phyloP scores from a whole-genome alignment of 2,888 invertebrate genomes.

The Chloroclysta siterata region DNA sequence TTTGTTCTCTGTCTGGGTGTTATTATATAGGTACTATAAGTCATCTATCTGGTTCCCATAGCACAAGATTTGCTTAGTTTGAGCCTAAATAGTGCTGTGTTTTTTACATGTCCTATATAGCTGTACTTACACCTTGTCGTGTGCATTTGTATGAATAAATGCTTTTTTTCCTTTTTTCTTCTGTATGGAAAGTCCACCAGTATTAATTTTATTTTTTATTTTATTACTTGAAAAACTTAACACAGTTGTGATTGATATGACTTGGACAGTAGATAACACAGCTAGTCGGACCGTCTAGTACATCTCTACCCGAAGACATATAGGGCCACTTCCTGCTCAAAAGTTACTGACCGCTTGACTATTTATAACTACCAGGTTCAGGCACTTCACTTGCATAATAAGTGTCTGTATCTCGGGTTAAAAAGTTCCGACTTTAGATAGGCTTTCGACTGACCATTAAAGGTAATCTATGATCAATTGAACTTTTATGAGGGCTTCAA shows the following conservation, averaged over 20 bases:
- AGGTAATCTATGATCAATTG: constrained; percentile 22
- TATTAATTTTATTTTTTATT: no score
- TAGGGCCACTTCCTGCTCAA: constrained; percentile 42
- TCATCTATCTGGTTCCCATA: no score
- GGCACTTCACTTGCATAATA: constrained; percentile 41
- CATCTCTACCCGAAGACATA: constrained; percentile 26
- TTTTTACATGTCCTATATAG: no score
- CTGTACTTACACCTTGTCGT: no score
- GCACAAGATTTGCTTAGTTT: no score
- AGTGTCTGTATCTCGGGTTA: constrained; percentile 31
- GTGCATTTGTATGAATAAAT: no score
- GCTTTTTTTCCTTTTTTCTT: no score
- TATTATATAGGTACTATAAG: no score
- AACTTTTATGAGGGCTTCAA: constrained; percentile 11
- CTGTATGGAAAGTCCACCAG: no score
- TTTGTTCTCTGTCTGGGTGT: no score
- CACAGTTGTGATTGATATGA: neutral
- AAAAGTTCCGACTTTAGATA: constrained; percentile 33
- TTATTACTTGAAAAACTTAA: neutral
- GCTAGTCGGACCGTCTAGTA: constrained; percentile 1
- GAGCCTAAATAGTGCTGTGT: no score
- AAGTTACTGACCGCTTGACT: constrained; percentile 42
- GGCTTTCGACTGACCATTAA: constrained; percentile 27
- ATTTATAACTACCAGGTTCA: constrained; percentile 44
- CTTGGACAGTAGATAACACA: neutral